Evolutionary conservation across 2,888 invertebrate genomes (phyloP), one percentile per base, ranked within the genome.

Genomic region (Tortricodes alternella): DNA sequence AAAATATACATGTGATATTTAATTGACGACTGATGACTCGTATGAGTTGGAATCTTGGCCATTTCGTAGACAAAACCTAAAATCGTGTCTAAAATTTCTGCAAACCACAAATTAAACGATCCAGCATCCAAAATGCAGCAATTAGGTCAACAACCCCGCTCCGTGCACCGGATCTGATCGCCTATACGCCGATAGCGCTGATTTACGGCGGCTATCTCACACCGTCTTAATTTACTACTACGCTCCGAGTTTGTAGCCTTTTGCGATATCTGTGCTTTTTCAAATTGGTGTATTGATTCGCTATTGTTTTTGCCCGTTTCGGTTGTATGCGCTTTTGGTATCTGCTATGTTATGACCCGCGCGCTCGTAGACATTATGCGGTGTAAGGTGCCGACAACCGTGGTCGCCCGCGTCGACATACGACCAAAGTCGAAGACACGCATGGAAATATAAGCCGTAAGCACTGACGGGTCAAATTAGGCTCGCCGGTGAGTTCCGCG

Each of bases 201-300:
- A 71, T 70, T 73, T 73, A 73, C 70, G 68, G 58, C 32, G 59
- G 53, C 63, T 70, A 69, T 71, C 73, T 58, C 53, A 60, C 65
- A 48, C 61, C 57, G 67, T 68, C 73, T 71, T 71, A 73, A 73
- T 71, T 73, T 71, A 73, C 67, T 60, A 64, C 53, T 29, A 32
- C 23, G 43, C 24, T 43, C 32, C 24, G 35, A 52, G 32, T 44
- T 43, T 53, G 58, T 34, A 46, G 39, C 51, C 29, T 13, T 46
- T 46, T 32, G 32, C 55, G 34, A n/a, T 50, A 50, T 55, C 55
- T 43, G 24, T 27, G 55, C 37, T 35, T 48, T 56, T 43, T 34
- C 48, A 41, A 55, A 55, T 55, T 55, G 55, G 55, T 49, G 41
- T 55, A 55, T 55, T 49, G 55, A 55, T 55, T 55, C 48, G 41